These are phyloP conservation scores for Nectonema munidae DNA, from an alignment of 2,888 invertebrate species.

Conservation along the genomic window DNA sequence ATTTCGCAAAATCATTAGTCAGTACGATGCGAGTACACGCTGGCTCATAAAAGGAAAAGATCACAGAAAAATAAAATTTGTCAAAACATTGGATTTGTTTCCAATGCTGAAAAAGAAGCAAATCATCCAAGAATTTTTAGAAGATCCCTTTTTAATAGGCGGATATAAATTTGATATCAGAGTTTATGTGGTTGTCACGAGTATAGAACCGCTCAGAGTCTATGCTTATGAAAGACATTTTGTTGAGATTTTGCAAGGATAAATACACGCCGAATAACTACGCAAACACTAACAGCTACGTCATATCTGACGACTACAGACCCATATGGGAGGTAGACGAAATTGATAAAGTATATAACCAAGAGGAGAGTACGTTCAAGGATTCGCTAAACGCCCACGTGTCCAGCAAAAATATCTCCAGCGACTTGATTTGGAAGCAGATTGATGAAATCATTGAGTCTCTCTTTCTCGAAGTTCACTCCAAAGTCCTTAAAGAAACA, in stretches of 20 bases:
- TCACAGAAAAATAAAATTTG: conserved; percentile 51
- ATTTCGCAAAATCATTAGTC: too few relatives aligned
- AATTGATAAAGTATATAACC: too few relatives aligned
- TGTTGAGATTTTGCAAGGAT: conserved; percentile 55
- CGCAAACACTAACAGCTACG: conserved; percentile 45
- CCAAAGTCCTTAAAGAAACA: conserved; percentile 45
- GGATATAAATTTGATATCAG: conserved; percentile 31
- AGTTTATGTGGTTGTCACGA: conserved; percentile 59
- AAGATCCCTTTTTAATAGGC: conserved; percentile 53
- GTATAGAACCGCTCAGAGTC: conserved; percentile 50
- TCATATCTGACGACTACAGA: conserved; percentile 64
- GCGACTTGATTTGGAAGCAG: conserved; percentile 19
- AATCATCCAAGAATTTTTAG: conserved; percentile 63
- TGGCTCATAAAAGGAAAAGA: conserved; percentile 72
- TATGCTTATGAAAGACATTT: conserved; percentile 56
- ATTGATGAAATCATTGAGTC: conserved; percentile 19
- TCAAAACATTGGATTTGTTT: conserved; percentile 28
- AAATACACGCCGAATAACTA: conserved; percentile 65
- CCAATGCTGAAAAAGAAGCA: too few relatives aligned
- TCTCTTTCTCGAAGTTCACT: conserved; percentile 36
- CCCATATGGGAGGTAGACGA: conserved; percentile 65
- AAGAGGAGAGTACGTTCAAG: conserved; percentile 45
- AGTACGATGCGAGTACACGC: too few relatives aligned
- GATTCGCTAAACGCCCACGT: conserved; percentile 43
- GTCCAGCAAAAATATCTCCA: conserved; percentile 17